Percentiles rank a stretch among this genome's conserved stretches.
These are phyloP conservation scores for Forbesichthys papilliferus DNA, from an alignment of 2,113 vertebrate species.

Conservation along the genomic window DNA sequence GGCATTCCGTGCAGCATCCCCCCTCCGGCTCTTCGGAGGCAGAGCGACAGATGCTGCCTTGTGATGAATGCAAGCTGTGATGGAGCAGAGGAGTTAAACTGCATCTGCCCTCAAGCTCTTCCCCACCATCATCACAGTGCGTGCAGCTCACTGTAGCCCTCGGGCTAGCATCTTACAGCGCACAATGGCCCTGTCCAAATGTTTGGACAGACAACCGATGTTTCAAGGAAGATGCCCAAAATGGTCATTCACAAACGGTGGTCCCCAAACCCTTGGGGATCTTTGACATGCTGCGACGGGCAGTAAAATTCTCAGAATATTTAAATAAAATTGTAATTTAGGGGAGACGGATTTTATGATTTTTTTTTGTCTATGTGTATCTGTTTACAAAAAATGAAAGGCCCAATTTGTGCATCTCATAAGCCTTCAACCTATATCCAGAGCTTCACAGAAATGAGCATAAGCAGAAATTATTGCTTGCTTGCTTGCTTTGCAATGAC, in stretches of 20 bases:
- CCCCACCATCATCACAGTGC: conserved; percentile 37
- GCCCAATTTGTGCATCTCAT: too few species aligned
- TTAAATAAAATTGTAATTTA: too few species aligned
- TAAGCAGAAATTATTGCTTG: too few species aligned
- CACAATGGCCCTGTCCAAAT: conserved; percentile 42
- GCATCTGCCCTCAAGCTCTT: conserved; percentile 39
- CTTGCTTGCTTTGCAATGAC: too few species aligned
- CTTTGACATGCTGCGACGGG: too few species aligned
- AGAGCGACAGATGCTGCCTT: conserved; percentile 40
- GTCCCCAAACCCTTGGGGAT: too few species aligned
- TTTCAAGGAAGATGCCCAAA: conserved; percentile 12
- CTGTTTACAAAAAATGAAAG: too few species aligned
- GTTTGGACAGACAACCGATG: conserved; percentile 44
- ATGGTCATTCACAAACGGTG: neutral
- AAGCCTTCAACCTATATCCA: too few species aligned
- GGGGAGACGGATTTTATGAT: too few species aligned
- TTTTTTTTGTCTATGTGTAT: too few species aligned
- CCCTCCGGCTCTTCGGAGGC: conserved; percentile 30
- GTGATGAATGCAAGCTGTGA: conserved; percentile 58
- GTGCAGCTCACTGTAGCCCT: conserved; percentile 18
- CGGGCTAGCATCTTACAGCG: conserved; percentile 7
- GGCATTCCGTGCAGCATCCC: conserved; percentile 20
- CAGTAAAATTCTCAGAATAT: too few species aligned
- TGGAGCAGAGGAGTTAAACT: conserved; percentile 49
- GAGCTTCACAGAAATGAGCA: too few species aligned